Evolutionary conservation across 1,140 invertebrate genomes (phyloP).

Genomic region (Apis laboriosa): DNA sequence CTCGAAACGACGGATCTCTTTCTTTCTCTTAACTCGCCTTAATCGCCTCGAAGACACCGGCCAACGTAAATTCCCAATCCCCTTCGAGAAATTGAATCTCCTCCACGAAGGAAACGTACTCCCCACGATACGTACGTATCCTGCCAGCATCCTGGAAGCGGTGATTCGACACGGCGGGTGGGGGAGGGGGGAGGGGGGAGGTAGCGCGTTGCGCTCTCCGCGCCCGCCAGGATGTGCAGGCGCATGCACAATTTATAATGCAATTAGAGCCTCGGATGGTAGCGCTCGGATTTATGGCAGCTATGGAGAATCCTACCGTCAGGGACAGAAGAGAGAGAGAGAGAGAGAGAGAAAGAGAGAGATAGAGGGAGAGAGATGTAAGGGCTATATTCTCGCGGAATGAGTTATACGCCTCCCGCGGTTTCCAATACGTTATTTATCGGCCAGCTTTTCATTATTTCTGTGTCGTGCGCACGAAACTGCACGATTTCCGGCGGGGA

Average conservation of each 20-base stretch:
- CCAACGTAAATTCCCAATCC: neutral
- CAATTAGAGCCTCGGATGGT: conserved; percentile 80
- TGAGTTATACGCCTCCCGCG: conserved; percentile 78
- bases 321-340: conserved; percentile 41
- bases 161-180: conserved; percentile 56
- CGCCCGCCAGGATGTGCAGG: conserved; percentile 70
- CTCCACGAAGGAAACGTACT: neutral
- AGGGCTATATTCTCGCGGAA: conserved; percentile 69
- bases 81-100: conserved; percentile 27
- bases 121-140: conserved; percentile 32
- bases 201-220: conserved; percentile 49
- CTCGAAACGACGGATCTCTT: too few species aligned
- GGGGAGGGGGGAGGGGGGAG: neutral
- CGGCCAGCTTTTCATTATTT: conserved; percentile 79
- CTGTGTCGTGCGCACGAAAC: conserved; percentile 58
- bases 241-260: conserved; percentile 80
- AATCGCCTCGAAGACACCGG: neutral
- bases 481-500: conserved; percentile 37
- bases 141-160: conserved; percentile 59
- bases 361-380: conserved; percentile 34
- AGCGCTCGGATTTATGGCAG: conserved; percentile 80
- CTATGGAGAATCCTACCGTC: conserved; percentile 67
- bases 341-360: conserved; percentile 34
- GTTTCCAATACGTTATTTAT: conserved; percentile 81
- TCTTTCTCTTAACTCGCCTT: too few species aligned